These are phyloP conservation scores for Drosophila sturtevanti DNA, from an alignment of 1,140 invertebrate species.

Conservation along the genomic window DNA sequence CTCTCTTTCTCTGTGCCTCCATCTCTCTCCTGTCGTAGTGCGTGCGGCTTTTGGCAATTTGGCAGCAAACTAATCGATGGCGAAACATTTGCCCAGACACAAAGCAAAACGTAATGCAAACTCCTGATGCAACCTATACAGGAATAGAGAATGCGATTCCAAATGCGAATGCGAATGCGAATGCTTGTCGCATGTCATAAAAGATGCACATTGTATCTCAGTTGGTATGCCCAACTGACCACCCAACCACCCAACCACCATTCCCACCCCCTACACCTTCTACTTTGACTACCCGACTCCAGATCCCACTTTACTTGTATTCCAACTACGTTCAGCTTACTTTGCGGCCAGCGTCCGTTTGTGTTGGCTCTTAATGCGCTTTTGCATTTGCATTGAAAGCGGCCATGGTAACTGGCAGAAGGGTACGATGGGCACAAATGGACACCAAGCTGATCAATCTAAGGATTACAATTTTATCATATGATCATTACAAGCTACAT, in stretches of 20 bases:
- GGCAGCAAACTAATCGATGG: slow-evolving; percentile 73
- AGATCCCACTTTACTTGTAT: slow-evolving; percentile 10
- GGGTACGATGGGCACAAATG: slow-evolving; percentile 3
- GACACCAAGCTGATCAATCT: not conserved
- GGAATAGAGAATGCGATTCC: not conserved
- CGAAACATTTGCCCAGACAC: slow-evolving; percentile 76
- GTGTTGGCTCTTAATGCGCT: slow-evolving; percentile 66
- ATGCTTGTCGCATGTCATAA: slow-evolving; percentile 59
- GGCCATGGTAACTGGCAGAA: slow-evolving; percentile 41
- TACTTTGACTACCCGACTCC: not conserved
- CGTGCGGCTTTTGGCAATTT: slow-evolving; percentile 72
- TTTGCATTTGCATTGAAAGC: slow-evolving; percentile 78
- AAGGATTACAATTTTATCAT: too few relatives aligned
- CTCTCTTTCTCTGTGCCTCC: slow-evolving; percentile 5
- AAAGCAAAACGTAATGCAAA: slow-evolving; percentile 57
- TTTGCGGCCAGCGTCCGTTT: slow-evolving; percentile 58
- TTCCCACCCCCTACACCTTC: not conserved
- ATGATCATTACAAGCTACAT: too few relatives aligned
- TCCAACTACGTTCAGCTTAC: slow-evolving; percentile 47
- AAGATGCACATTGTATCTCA: slow-evolving; percentile 71
- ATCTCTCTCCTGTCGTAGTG: slow-evolving; percentile 17
- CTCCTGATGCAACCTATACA: slow-evolving; percentile 10
- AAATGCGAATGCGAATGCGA: not conserved
- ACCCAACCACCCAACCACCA: too few relatives aligned
- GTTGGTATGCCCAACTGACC: slow-evolving; percentile 39